Conservation (phyloP, 2,113 vertebrate species). For the Grantiella picta region DNA sequence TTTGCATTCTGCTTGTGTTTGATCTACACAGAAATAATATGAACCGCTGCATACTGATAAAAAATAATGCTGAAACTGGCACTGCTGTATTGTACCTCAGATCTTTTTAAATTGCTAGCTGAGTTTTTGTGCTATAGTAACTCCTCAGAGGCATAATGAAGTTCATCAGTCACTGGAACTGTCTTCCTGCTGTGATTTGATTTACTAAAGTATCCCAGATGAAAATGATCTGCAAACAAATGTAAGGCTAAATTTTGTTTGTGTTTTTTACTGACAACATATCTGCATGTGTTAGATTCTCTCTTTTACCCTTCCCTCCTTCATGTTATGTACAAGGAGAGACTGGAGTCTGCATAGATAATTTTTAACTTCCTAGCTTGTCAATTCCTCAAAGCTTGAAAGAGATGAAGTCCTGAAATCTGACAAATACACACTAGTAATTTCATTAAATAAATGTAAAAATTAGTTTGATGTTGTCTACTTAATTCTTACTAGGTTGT, state of each 20-base stretch:
- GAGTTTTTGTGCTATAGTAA: slow-evolving; percentile 42
- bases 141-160: slow-evolving; percentile 54
- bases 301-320: neutral
- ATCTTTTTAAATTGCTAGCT: slow-evolving; percentile 27
- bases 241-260: slow-evolving; percentile 49
- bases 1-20: neutral
- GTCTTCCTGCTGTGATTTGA: slow-evolving; percentile 59
- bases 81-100: slow-evolving; percentile 23
- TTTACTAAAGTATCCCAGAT: slow-evolving; percentile 57
- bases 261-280: slow-evolving; percentile 36
- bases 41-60: neutral
- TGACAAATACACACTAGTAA: slow-evolving; percentile 6
- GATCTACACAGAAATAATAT: neutral
- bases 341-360: neutral
- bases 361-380: slow-evolving; percentile 24
- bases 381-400: neutral
- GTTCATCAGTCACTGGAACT: slow-evolving; percentile 64
- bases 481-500: slow-evolving; percentile 58
- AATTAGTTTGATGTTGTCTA: slow-evolving; percentile 44
- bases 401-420: neutral
- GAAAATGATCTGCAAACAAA: slow-evolving; percentile 64
- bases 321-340: neutral
- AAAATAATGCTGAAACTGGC: neutral
- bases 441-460: slow-evolving; percentile 55
- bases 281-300: slow-evolving; percentile 1